These are phyloP conservation scores for Neelides sp. DNA, from an alignment of 1,140 invertebrate species.

Conservation along the genomic window DNA sequence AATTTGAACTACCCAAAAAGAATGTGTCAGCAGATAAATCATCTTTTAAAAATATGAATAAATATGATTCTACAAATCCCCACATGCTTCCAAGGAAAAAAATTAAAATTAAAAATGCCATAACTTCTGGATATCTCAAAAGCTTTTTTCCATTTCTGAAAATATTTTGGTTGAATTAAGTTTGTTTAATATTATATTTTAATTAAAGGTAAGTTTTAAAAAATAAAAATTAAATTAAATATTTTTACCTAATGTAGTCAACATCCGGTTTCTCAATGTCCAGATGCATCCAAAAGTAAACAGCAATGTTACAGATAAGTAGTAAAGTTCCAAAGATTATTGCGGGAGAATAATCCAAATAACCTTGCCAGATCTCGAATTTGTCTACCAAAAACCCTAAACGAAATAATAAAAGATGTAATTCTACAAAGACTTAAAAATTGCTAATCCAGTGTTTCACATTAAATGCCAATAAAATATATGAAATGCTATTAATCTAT, in stretches of 20 bases:
- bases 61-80: slow-evolving; percentile 72
- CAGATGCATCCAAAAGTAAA: slow-evolving; percentile 24
- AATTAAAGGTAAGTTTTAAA: too few species aligned
- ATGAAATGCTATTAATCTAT: too few species aligned
- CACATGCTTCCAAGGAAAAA: slow-evolving; percentile 64
- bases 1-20: too few species aligned
- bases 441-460: too few species aligned
- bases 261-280: slow-evolving; percentile 28
- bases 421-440: too few species aligned
- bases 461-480: too few species aligned
- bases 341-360: slow-evolving; percentile 62
- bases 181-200: too few species aligned
- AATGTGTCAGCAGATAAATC: too few species aligned
- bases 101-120: slow-evolving; percentile 63
- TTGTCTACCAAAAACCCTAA: slow-evolving; percentile 34
- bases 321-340: slow-evolving; percentile 61
- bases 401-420: too few species aligned
- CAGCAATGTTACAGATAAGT: slow-evolving; percentile 49
- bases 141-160: slow-evolving; percentile 18
- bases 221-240: too few species aligned
- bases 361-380: slow-evolving; percentile 36
- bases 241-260: slow-evolving; percentile 22
- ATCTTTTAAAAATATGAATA: slow-evolving; percentile 63
- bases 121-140: slow-evolving; percentile 45
- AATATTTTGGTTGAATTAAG: slow-evolving; percentile 12